Evolutionary conservation across 2,888 invertebrate species (phyloP).

Genomic region (Lasioglossum vierecki): DNA sequence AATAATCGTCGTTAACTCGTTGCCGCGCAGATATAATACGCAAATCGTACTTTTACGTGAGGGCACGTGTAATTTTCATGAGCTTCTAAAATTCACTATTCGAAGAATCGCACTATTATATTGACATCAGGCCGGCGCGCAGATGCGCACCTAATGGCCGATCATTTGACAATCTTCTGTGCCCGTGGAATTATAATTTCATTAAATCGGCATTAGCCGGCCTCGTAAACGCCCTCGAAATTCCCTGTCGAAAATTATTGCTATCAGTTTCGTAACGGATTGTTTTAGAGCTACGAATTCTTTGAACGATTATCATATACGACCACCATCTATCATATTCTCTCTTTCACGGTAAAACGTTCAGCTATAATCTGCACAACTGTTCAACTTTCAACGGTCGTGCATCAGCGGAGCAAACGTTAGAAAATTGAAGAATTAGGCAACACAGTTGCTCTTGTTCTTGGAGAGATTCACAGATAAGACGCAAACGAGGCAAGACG

Average conservation of each 20-base stretch:
- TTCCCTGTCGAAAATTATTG: slow-evolving; percentile 32
- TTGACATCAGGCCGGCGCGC: slow-evolving; percentile 73
- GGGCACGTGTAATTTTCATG: slow-evolving; percentile 44
- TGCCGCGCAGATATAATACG: background rate
- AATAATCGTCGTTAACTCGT: slow-evolving; percentile 36
- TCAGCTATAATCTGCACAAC: background rate
- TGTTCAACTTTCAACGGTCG: background rate
- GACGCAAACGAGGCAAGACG: background rate
- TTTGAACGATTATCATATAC: background rate
- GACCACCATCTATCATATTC: background rate
- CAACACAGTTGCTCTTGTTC: background rate
- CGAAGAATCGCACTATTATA: slow-evolving; percentile 76
- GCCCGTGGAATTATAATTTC: slow-evolving; percentile 76
- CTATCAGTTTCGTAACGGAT: slow-evolving; percentile 36
- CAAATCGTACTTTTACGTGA: slow-evolving; percentile 31
- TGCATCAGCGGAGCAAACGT: background rate
- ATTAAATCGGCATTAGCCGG: slow-evolving; percentile 73
- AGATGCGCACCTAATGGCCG: slow-evolving; percentile 68
- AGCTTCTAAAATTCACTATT: slow-evolving; percentile 45
- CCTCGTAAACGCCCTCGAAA: slow-evolving; percentile 35
- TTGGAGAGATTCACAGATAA: background rate
- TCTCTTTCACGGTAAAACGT: background rate
- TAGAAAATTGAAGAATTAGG: background rate
- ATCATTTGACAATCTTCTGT: slow-evolving; percentile 68
- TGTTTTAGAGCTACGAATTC: background rate